Evolutionary conservation across 2,113 vertebrate species (phyloP).

Genomic region (Trematomus loennbergii): DNA sequence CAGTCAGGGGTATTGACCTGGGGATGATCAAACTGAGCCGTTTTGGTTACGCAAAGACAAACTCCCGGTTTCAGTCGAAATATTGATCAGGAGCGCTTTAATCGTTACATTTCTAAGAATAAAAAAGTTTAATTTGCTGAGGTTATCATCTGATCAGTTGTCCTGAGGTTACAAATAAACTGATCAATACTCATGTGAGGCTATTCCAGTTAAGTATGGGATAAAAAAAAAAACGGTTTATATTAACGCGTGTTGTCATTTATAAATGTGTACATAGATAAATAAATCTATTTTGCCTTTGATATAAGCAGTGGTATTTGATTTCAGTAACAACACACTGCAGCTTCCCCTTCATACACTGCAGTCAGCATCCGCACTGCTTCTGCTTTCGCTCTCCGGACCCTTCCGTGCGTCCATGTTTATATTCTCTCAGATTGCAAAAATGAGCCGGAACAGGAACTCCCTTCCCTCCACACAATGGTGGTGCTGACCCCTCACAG

Average conservation of each 20-base stretch:
- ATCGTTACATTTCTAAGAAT: slow-evolving; percentile 60
- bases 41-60: slow-evolving; percentile 65
- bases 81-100: slow-evolving; percentile 54
- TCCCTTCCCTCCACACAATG: slow-evolving; percentile 67
- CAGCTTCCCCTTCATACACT: slow-evolving; percentile 12
- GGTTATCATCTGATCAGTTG: slow-evolving; percentile 43
- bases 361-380: slow-evolving; percentile 23
- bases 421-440: slow-evolving; percentile 71
- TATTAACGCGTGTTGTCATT: neutral
- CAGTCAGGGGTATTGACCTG: slow-evolving; percentile 73
- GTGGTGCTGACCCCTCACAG: slow-evolving; percentile 72
- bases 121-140: slow-evolving; percentile 2
- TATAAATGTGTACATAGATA: slow-evolving; percentile 9
- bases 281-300: slow-evolving; percentile 15
- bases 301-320: slow-evolving; percentile 20
- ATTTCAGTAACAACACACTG: slow-evolving; percentile 46
- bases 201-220: neutral
- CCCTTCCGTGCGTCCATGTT: slow-evolving; percentile 65
- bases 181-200: slow-evolving; percentile 19
- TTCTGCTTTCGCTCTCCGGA: slow-evolving; percentile 52
- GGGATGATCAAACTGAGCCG: slow-evolving; percentile 67
- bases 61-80: slow-evolving; percentile 60
- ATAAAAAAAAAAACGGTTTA: slow-evolving; percentile 10
- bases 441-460: slow-evolving; percentile 67
- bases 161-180: slow-evolving; percentile 16